A percentile compares a stretch with the other conserved stretches of the same genome.
These are phyloP conservation scores for Mylabris sibirica DNA, from an alignment of 2,888 invertebrate species.

Conservation along the genomic window DNA sequence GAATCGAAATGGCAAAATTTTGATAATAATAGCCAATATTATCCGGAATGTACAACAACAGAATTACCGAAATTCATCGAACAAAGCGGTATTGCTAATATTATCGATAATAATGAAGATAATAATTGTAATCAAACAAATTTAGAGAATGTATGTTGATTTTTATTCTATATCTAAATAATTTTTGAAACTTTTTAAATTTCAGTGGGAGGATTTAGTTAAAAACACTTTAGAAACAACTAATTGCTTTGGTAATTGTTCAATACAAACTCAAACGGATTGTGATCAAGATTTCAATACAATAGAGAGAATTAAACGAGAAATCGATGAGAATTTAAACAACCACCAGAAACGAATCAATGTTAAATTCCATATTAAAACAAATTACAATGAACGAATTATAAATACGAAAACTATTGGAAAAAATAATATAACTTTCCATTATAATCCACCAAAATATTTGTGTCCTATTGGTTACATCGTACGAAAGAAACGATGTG, in stretches of 20 bases:
- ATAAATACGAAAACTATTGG: slow-evolving; percentile 28
- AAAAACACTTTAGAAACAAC: slow-evolving; percentile 34
- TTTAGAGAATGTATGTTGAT: slow-evolving; percentile 46
- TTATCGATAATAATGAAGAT: slow-evolving; percentile 42
- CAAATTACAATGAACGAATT: slow-evolving; percentile 44
- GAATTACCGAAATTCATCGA: slow-evolving; percentile 62
- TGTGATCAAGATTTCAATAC: slow-evolving; percentile 39
- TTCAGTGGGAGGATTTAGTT: slow-evolving; percentile 46
- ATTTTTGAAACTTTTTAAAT: slow-evolving; percentile 48
- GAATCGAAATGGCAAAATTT: slow-evolving; percentile 57
- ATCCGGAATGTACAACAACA: slow-evolving; percentile 68
- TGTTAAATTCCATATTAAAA: slow-evolving; percentile 51
- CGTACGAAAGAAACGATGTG: slow-evolving; percentile 64
- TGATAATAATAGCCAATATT: slow-evolving; percentile 24
- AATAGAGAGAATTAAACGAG: not conserved
- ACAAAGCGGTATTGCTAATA: slow-evolving; percentile 59
- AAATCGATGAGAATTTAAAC: slow-evolving; percentile 18
- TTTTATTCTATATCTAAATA: not conserved
- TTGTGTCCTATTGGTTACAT: slow-evolving; percentile 66
- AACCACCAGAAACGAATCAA: slow-evolving; percentile 43
- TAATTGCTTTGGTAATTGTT: slow-evolving; percentile 37
- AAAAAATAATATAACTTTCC: slow-evolving; percentile 33
- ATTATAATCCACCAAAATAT: slow-evolving; percentile 41
- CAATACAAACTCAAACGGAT: slow-evolving; percentile 28
- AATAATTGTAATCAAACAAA: not conserved